Conservation (phyloP, 2,888 invertebrate species). For the Mechanitis mazaeus region DNA sequence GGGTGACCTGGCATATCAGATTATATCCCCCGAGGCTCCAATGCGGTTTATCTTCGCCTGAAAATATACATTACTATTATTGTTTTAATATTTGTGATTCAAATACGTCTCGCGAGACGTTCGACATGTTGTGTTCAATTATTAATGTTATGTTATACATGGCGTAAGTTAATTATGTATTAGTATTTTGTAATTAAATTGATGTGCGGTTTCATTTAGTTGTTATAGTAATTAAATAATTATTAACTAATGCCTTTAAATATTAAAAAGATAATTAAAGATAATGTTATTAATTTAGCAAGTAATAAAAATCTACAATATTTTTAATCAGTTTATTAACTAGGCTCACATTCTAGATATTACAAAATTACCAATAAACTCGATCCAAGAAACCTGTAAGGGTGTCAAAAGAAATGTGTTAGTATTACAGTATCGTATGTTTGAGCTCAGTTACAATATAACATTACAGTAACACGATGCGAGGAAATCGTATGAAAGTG, state of each 20-base stretch:
- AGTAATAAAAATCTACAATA: no score
- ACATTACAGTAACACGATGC: constrained; percentile 48
- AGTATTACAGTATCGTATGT: constrained; percentile 31
- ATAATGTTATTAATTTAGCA: no score
- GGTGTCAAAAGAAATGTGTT: constrained; percentile 20
- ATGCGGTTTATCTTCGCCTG: constrained; percentile 4
- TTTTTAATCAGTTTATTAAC: no score
- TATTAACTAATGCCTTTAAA: no score
- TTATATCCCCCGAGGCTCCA: constrained; percentile 1
- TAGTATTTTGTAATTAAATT: neutral
- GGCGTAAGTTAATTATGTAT: neutral
- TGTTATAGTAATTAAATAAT: no score
- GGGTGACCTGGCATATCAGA: constrained; percentile 30
- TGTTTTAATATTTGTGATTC: constrained; percentile 10
- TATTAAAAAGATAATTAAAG: no score
- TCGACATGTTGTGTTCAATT: constrained; percentile 9
- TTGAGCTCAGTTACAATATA: constrained; percentile 40
- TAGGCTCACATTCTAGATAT: neutral
- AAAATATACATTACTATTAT: constrained; percentile 6
- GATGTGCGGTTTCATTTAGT: no score
- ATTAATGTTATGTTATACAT: neutral
- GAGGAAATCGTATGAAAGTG: constrained; percentile 50
- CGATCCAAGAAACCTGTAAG: constrained; percentile 12
- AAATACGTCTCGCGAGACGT: constrained; percentile 8
- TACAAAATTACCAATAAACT: constrained; percentile 2